Percentiles rank a stretch among this genome's conserved stretches.
Evolutionary conservation across 2,797 vertebrate species (phyloP).

Genomic region (Erpetoichthys calabaricus): DNA sequence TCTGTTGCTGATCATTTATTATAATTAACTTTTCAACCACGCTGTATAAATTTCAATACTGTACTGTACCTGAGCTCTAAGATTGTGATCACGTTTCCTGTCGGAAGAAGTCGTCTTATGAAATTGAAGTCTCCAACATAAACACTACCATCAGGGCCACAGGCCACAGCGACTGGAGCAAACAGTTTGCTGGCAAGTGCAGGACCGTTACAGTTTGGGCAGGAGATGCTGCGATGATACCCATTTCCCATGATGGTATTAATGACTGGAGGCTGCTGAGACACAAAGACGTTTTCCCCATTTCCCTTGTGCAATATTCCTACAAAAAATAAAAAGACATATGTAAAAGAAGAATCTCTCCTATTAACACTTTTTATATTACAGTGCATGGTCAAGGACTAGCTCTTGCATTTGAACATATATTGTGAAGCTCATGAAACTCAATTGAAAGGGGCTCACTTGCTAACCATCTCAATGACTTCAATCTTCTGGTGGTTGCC

Average conservation of each 20-base stretch:
- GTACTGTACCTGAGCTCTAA: slow-evolving; percentile 79
- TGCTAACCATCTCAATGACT: too few relatives aligned
- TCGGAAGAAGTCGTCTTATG: slow-evolving; percentile 77
- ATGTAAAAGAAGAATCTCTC: slow-evolving; percentile 8
- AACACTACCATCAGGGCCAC: slow-evolving; percentile 81
- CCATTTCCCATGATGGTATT: slow-evolving; percentile 85
- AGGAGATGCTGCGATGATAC: slow-evolving; percentile 81
- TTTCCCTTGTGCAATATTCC: slow-evolving; percentile 94
- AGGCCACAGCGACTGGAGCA: slow-evolving; percentile 80
- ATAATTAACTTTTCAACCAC: too few relatives aligned
- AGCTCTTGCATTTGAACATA: slow-evolving; percentile 11
- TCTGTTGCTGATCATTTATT: too few relatives aligned
- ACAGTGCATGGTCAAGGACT: neutral
- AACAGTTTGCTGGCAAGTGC: slow-evolving; percentile 83
- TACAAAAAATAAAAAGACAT: slow-evolving; percentile 21
- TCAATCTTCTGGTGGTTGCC: too few relatives aligned
- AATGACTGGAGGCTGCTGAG: slow-evolving; percentile 85
- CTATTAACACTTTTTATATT: slow-evolving; percentile 8
- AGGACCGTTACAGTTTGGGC: slow-evolving; percentile 74
- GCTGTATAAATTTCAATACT: too few relatives aligned
- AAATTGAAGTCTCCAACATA: slow-evolving; percentile 95
- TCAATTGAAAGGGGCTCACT: slow-evolving; percentile 16
- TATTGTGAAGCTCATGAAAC: slow-evolving; percentile 12
- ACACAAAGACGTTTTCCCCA: slow-evolving; percentile 88
- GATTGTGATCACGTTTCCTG: slow-evolving; percentile 73